Conservation (phyloP, 2,797 vertebrate species). For the Myotis findleyi region DNA sequence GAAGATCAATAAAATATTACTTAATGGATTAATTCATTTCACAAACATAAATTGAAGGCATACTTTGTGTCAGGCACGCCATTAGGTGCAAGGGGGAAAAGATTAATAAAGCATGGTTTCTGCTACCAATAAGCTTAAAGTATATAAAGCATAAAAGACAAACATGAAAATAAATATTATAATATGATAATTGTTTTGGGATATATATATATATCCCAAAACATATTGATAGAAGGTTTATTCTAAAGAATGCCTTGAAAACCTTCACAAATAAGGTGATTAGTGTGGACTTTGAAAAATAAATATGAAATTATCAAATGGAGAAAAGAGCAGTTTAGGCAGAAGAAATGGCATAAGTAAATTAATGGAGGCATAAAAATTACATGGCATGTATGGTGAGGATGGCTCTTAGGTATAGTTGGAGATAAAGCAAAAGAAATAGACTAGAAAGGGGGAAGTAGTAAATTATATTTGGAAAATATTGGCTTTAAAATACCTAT, state of each 20-base stretch:
- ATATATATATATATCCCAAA: no score
- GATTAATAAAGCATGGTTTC: background rate
- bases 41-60: background rate
- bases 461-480: conserved; percentile 45
- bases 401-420: background rate
- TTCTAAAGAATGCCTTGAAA: background rate
- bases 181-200: background rate
- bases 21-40: conserved; percentile 12
- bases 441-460: background rate
- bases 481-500: background rate
- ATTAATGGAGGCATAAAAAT: background rate
- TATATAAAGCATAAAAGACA: conserved; percentile 15
- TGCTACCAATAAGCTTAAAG: conserved; percentile 32
- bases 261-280: conserved; percentile 6
- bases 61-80: conserved; percentile 3
- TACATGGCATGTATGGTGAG: background rate
- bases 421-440: conserved; percentile 33
- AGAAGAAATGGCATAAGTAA: background rate
- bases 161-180: conserved; percentile 51
- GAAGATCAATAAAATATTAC: background rate
- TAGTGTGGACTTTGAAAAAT: background rate
- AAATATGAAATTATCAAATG: conserved; percentile 6
- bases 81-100: background rate
- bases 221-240: background rate
- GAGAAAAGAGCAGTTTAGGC: background rate